These are phyloP conservation scores for Pangasius krempfi DNA, from an alignment of 2,797 vertebrate genomes.

Conservation along the genomic window DNA sequence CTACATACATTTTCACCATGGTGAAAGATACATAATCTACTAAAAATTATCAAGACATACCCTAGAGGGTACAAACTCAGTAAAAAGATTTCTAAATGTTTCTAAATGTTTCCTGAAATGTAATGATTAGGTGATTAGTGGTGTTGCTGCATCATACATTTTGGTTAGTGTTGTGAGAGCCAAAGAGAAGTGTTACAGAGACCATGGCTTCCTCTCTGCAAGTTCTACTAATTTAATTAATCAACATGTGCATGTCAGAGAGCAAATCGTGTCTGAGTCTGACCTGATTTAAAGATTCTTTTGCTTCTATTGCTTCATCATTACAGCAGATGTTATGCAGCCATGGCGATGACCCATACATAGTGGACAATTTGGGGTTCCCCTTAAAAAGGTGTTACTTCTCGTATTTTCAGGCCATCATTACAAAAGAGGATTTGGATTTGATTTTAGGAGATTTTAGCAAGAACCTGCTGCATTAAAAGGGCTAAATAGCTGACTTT, in stretches of 20 bases:
- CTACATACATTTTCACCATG: neutral
- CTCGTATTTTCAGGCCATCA: neutral
- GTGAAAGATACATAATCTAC: neutral
- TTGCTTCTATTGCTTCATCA: too few species aligned
- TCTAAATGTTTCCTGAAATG: neutral
- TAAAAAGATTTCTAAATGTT: too few species aligned
- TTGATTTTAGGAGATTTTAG: neutral
- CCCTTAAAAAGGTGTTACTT: neutral
- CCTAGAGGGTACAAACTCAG: neutral
- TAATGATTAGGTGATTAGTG: neutral
- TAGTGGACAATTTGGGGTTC: neutral
- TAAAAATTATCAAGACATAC: neutral
- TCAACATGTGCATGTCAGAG: too few species aligned
- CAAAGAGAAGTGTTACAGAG: conserved; percentile 21
- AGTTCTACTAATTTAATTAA: conserved; percentile 19
- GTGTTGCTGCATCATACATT: neutral
- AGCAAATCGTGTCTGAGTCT: neutral
- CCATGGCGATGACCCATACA: neutral
- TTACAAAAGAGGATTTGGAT: neutral
- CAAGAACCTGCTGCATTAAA: neutral
- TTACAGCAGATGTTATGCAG: neutral
- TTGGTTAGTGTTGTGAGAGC: neutral
- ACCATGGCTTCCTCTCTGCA: conserved; percentile 31
- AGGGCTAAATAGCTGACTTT: neutral
- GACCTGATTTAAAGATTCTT: neutral